phyloP scores from a whole-genome alignment of 2,797 vertebrate genomes.

The Pitangus sulphuratus region DNA sequence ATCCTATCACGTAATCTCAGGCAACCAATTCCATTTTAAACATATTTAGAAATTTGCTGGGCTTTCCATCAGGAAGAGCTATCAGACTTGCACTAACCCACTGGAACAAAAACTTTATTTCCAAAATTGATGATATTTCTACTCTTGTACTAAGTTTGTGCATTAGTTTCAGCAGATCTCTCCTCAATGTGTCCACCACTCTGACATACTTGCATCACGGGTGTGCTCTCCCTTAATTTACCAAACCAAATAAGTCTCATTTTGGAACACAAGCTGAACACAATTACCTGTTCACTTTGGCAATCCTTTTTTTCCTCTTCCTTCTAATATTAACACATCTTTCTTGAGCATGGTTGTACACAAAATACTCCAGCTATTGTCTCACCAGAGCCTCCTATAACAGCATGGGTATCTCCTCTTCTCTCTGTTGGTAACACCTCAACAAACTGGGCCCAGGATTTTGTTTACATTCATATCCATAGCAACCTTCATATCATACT shows the following conservation, averaged over 20 bases:
- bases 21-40: not conserved
- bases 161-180: not conserved
- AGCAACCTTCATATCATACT: not conserved
- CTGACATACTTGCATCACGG: not conserved
- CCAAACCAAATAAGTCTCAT: not conserved
- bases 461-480: not conserved
- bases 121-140: not conserved
- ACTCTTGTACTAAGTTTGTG: not conserved
- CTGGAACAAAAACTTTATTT: not conserved
- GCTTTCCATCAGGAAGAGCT: not conserved
- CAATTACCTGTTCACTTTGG: not conserved
- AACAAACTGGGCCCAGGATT: not conserved
- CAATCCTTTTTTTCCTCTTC: not conserved
- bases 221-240: not conserved
- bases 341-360: not conserved
- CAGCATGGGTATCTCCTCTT: not conserved
- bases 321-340: not conserved
- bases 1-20: not conserved
- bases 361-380: not conserved
- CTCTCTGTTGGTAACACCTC: not conserved
- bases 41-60: not conserved
- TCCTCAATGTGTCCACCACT: rapidly evolving
- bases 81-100: not conserved
- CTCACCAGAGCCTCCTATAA: not conserved
- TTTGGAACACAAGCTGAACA: not conserved